These are phyloP conservation scores for Macquaria australasica DNA, from an alignment of 2,113 vertebrate species.

Conservation along the genomic window DNA sequence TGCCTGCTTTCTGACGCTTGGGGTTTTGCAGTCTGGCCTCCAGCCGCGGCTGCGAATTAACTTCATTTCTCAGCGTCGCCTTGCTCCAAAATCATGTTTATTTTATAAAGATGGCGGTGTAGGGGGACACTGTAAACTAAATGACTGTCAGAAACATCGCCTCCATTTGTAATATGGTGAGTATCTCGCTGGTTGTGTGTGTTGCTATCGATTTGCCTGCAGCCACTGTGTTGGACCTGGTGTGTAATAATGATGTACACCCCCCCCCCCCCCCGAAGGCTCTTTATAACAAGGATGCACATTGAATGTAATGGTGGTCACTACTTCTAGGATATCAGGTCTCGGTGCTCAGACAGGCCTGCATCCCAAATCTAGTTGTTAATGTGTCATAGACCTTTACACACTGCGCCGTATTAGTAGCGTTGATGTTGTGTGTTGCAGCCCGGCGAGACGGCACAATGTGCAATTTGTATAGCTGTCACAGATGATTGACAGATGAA, in stretches of 20 bases:
- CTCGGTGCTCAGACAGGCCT: not conserved
- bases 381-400: not conserved
- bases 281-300: conserved; percentile 5
- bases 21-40: conserved; percentile 80
- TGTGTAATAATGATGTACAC: conserved; percentile 32
- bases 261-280: conserved; percentile 1
- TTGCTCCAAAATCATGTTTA: conserved; percentile 84
- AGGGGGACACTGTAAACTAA: conserved; percentile 93
- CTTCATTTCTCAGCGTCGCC: conserved; percentile 59
- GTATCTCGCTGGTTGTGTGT: conserved; percentile 69
- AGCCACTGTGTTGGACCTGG: conserved; percentile 42
- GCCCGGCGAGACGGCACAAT: not conserved
- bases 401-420: not conserved
- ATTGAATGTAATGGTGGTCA: not conserved
- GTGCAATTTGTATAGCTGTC: conserved; percentile 10
- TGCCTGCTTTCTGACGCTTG: conserved; percentile 62
- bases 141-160: conserved; percentile 99
- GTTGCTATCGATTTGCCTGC: conserved; percentile 47
- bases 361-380: not conserved
- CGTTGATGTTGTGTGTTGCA: not conserved
- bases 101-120: conserved; percentile 93
- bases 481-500: conserved; percentile 54
- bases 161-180: conserved; percentile 99
- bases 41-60: conserved; percentile 72
- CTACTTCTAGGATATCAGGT: not conserved